Base-by-base conservation (phyloP, 2,797 vertebrate species). In the Cyclura pinguis region DNA sequence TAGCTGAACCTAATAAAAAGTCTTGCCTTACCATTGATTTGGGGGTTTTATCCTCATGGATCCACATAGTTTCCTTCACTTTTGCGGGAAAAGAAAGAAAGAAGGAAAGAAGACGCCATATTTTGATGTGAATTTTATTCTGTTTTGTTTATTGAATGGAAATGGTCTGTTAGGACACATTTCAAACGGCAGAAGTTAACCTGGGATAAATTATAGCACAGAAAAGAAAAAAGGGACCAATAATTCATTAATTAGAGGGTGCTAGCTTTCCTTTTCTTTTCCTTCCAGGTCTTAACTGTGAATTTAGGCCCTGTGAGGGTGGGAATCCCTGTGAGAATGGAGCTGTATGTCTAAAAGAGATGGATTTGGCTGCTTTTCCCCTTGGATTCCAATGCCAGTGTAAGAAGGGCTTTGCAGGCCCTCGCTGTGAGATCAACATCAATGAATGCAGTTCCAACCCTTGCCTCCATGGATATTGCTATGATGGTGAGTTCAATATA, bases 361-460 rank as follows among this genome's bases (percentile, higher is more conserved):
- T 93, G 86, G 96, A 98, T 96, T 94, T 96, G 90, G 93, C 97
- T 62, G 84, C 87, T 93, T 98, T 98, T 95, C 97, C 97, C 94
- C 96, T 97, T 92, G 98, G 97, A 91, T 98, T 98, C 95, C 97
- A 97, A 90, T 98, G 98, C 93, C 97, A 93, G 88, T 98, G 98
- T 94, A 93, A 76, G 83, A 96, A 93, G 82, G 98, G 97, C 88
- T 98, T 98, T 95, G 85, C 96, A 18, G 98, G 97, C n/a, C 97
- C 97, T 52, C 96, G 96, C 94, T 98, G 98, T 94, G 98, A 98
- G 96, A 97, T 98, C 97, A 98, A 97, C 94, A 96, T 98, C 95
- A 97, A 98, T 72, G 98, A 98, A 95, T 98, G 98, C 96, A 96
- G 94, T 89, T 98, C 98, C 89, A 97, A 92, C 95, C 98, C 98